A percentile compares a stretch with the other conserved stretches of the same genome.
phyloP scores from a whole-genome alignment of 2,888 invertebrate species.

The Epicampocera succincta region DNA sequence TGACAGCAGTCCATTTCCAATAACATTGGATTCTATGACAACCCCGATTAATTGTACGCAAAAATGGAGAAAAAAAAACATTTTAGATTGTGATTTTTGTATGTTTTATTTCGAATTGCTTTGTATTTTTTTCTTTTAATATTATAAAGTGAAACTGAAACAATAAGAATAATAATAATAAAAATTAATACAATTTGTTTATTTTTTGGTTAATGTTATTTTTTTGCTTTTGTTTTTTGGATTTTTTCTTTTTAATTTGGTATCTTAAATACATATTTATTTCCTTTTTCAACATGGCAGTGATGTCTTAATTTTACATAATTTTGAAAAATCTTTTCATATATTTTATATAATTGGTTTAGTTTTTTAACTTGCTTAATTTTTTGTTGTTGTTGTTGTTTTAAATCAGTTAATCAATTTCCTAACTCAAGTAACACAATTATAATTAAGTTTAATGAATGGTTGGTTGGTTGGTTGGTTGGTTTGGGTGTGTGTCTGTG shows the following conservation, averaged over 20 bases:
- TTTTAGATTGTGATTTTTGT: conserved; percentile 62
- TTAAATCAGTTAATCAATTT: conserved; percentile 51
- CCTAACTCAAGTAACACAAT: conserved; percentile 51
- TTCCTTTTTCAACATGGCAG: conserved; percentile 71
- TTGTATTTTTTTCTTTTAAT: conserved; percentile 62
- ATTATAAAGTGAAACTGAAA: conserved; percentile 68
- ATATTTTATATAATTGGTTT: conserved; percentile 28
- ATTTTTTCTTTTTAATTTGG: conserved; percentile 44
- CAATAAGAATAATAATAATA: conserved; percentile 56
- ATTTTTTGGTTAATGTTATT: conserved; percentile 52
- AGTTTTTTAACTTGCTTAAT: conserved; percentile 34
- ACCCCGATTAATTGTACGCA: no score
- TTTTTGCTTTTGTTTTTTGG: conserved; percentile 34
- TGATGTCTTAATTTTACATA: conserved; percentile 71
- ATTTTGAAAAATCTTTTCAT: conserved; percentile 24
- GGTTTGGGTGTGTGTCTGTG: no score
- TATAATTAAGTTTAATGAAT: conserved; percentile 40
- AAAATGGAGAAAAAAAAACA: no score
- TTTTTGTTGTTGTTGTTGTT: conserved; percentile 21
- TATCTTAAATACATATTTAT: conserved; percentile 44
- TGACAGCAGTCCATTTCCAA: no score
- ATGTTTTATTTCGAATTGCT: conserved; percentile 69
- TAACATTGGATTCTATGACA: no score
- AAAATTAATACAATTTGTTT: conserved; percentile 67
- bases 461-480: no score